Evolutionary conservation across 2,888 invertebrate genomes (phyloP).

Genomic region (Oscheius sp.): DNA sequence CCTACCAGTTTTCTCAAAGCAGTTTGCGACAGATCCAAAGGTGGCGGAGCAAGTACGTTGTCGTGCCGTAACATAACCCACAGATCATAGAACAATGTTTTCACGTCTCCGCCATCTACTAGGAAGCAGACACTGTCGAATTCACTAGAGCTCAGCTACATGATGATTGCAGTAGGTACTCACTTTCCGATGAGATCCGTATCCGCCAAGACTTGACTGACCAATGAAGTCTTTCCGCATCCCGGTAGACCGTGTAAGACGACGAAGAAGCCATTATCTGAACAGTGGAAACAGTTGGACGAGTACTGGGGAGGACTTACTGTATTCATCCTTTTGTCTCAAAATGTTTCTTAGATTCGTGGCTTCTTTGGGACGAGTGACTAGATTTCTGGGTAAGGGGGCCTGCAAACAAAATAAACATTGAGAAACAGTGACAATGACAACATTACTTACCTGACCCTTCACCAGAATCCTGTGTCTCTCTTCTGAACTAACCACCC

Average conservation of each 20-base stretch:
- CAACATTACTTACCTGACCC: slow-evolving; percentile 4
- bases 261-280: slow-evolving; percentile 44
- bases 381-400: slow-evolving; percentile 10
- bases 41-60: neutral
- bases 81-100: slow-evolving; percentile 43
- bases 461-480: slow-evolving; percentile 4
- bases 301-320: neutral
- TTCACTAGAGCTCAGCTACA: neutral
- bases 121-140: slow-evolving; percentile 32
- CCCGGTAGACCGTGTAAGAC: slow-evolving; percentile 50
- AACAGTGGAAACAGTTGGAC: neutral
- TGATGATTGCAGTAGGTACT: neutral
- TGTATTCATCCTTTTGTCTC: slow-evolving; percentile 11
- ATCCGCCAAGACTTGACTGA: slow-evolving; percentile 38
- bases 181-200: slow-evolving; percentile 45
- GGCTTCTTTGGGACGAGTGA: neutral
- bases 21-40: slow-evolving; percentile 20
- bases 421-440: neutral
- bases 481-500: neutral
- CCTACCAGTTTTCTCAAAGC: slow-evolving; percentile 28
- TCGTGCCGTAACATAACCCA: slow-evolving; percentile 45
- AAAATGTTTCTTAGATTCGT: neutral
- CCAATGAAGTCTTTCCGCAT: slow-evolving; percentile 46
- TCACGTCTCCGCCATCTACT: slow-evolving; percentile 8
- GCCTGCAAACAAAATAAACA: neutral